A percentile compares a stretch with the other conserved stretches of the same genome.
Conservation (phyloP, 2,888 invertebrate species). For the Mimachlamys varia region DNA sequence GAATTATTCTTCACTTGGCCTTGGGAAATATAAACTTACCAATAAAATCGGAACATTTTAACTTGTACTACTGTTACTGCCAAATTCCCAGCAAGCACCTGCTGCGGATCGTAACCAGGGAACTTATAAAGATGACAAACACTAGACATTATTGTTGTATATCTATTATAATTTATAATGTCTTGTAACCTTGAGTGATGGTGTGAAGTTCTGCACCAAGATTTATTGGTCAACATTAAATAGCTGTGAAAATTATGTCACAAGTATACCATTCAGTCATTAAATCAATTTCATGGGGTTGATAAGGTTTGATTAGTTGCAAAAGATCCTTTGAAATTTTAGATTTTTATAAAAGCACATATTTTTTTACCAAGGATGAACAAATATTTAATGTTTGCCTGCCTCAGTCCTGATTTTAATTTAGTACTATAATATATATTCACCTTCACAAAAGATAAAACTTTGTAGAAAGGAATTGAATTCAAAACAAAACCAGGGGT, state of each 20-base stretch:
- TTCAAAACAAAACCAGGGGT: too few species aligned
- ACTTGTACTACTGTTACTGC: neutral
- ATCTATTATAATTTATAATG: neutral
- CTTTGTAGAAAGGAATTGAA: too few species aligned
- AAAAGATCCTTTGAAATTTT: neutral
- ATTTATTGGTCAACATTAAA: neutral
- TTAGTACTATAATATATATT: neutral
- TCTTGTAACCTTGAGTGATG: neutral
- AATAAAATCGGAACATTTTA: neutral
- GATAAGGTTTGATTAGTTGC: neutral
- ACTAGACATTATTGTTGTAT: neutral
- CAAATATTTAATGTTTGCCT: neutral
- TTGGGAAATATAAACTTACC: neutral
- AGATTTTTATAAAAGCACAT: neutral
- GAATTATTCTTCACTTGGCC: neutral
- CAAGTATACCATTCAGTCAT: neutral
- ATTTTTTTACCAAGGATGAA: neutral
- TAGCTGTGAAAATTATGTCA: neutral
- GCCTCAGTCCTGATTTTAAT: neutral
- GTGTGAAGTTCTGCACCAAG: neutral
- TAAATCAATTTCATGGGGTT: neutral
- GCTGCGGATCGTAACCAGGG: neutral
- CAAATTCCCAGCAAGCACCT: neutral
- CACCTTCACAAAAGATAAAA: too few species aligned
- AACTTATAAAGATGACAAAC: constrained; percentile 31